Evolutionary conservation across 2,113 vertebrate genomes (phyloP).

Genomic region (Ascaphus truei): DNA sequence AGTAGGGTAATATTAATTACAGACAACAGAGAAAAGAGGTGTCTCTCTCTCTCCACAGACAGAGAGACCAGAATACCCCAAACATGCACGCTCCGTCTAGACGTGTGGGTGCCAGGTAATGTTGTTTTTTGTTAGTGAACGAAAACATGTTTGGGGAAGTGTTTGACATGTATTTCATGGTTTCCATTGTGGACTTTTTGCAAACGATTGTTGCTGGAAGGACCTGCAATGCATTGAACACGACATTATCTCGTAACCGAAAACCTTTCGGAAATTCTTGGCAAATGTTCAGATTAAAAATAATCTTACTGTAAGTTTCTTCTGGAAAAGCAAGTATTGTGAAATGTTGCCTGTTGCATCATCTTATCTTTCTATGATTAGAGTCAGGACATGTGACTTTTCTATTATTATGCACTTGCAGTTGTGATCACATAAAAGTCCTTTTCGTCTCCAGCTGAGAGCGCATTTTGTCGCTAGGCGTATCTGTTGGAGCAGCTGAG

Average conservation of each 20-base stretch:
- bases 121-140: background rate
- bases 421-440: constrained; percentile 16
- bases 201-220: background rate
- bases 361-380: constrained; percentile 14
- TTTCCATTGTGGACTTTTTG: background rate
- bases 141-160: background rate
- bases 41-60: no score
- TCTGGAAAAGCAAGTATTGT: constrained; percentile 6
- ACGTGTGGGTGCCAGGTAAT: no score
- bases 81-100: no score
- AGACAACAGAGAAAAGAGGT: no score
- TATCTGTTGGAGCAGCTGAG: background rate
- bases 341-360: background rate
- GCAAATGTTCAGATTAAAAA: constrained; percentile 8
- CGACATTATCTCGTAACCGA: constrained; percentile 16
- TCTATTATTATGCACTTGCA: constrained; percentile 30
- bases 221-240: background rate
- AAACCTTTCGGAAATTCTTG: constrained; percentile 12
- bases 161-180: background rate
- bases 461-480: constrained; percentile 8
- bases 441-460: constrained; percentile 27
- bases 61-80: no score
- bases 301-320: constrained; percentile 13
- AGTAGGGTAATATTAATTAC: no score
- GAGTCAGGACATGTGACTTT: constrained; percentile 25